Percentiles rank a stretch among this genome's conserved stretches.
Conservation (phyloP, 2,113 vertebrate genomes). For the Tamias sibiricus region DNA sequence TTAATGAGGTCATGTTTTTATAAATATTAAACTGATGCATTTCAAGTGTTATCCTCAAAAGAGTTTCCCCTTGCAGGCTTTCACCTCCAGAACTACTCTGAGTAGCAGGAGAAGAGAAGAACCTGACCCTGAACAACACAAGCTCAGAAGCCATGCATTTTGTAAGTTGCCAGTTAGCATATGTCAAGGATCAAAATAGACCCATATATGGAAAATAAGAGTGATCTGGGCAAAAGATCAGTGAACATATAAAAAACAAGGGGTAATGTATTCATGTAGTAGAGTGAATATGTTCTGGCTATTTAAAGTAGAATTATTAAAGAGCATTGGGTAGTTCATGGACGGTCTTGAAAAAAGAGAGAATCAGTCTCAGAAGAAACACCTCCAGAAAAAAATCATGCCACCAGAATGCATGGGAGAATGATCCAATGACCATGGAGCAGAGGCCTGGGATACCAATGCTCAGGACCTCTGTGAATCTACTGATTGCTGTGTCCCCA, state of each 20-base stretch:
- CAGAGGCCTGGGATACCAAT: accelerated
- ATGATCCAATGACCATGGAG: accelerated
- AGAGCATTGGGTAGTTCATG: background rate
- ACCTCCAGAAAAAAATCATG: background rate
- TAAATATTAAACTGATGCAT: background rate
- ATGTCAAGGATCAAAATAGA: background rate
- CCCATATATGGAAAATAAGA: background rate
- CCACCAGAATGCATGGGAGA: background rate
- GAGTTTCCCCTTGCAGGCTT: background rate
- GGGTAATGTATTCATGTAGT: too few species aligned
- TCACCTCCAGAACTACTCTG: background rate
- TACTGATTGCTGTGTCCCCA: background rate
- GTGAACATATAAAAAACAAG: background rate
- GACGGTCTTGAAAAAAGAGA: background rate
- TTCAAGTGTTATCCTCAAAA: background rate
- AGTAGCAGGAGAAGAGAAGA: background rate
- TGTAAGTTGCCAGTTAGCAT: background rate
- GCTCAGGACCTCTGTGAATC: background rate
- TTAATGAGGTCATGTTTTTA: background rate
- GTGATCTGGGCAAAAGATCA: background rate
- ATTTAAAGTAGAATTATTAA: background rate
- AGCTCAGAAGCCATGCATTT: background rate
- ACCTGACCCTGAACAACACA: background rate
- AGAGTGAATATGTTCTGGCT: background rate
- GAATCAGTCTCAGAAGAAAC: background rate